A percentile compares a stretch with the other conserved stretches of the same genome.
phyloP scores from a whole-genome alignment of 2,888 invertebrate species.

The Nephrotoma appendiculata region DNA sequence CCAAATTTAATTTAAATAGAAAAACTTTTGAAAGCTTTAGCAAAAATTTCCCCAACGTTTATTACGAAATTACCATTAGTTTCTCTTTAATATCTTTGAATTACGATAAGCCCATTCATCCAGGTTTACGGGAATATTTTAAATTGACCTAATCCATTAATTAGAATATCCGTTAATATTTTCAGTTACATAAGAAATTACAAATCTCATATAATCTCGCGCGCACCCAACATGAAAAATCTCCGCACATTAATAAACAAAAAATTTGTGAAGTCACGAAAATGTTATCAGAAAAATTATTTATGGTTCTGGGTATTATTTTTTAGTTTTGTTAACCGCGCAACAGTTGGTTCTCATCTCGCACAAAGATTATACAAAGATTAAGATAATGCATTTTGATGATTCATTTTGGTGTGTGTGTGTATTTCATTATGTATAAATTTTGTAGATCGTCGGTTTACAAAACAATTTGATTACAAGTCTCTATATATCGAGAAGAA shows the following conservation, averaged over 20 bases:
- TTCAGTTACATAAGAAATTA: neutral
- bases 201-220: neutral
- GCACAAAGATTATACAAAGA: neutral
- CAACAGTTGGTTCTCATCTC: neutral
- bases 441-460: neutral
- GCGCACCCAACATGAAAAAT: neutral
- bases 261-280: neutral
- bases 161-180: neutral
- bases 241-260: neutral
- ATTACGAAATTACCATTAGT: too few relatives aligned
- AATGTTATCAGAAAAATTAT: neutral
- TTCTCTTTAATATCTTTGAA: too few relatives aligned
- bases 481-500: neutral
- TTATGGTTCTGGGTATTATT: neutral
- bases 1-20: too few relatives aligned
- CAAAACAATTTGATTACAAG: neutral
- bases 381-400: neutral
- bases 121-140: too few relatives aligned
- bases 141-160: too few relatives aligned
- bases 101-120: too few relatives aligned
- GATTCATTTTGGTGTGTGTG: neutral
- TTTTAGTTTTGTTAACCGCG: neutral
- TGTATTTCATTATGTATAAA: neutral
- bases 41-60: too few relatives aligned
- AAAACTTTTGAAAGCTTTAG: too few relatives aligned